phyloP scores from a whole-genome alignment of 2,797 vertebrate genomes.

The Alectoris magna region DNA sequence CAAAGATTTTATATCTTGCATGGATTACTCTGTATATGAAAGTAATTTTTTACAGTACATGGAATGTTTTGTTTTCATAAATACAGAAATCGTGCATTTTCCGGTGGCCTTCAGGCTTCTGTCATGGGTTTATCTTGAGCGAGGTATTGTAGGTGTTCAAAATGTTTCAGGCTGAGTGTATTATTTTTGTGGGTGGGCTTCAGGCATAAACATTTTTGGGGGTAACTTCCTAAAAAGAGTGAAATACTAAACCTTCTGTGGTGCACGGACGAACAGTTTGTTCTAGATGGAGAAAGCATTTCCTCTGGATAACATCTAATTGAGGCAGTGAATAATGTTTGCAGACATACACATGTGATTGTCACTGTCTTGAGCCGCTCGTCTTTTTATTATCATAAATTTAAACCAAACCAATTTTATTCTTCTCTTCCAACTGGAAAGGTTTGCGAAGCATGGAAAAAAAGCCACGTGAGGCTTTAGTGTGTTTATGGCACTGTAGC shows the following conservation, averaged over 20 bases:
- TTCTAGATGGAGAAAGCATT: background rate
- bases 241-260: background rate
- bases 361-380: background rate
- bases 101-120: background rate
- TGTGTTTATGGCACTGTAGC: background rate
- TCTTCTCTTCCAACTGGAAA: background rate
- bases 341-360: background rate
- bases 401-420: background rate
- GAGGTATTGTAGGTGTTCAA: background rate
- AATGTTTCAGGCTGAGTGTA: background rate
- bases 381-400: background rate
- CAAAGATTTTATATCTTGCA: background rate
- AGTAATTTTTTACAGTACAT: background rate
- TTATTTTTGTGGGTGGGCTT: background rate
- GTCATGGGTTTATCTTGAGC: background rate
- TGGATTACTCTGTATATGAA: background rate
- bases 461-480: background rate
- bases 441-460: background rate
- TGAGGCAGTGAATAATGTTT: background rate
- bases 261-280: background rate
- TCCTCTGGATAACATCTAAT: background rate
- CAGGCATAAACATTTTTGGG: background rate
- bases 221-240: background rate
- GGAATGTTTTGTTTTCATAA: background rate
- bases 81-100: background rate